These are phyloP conservation scores for Epiblema foenella DNA, from an alignment of 2,888 invertebrate species.

Conservation along the genomic window DNA sequence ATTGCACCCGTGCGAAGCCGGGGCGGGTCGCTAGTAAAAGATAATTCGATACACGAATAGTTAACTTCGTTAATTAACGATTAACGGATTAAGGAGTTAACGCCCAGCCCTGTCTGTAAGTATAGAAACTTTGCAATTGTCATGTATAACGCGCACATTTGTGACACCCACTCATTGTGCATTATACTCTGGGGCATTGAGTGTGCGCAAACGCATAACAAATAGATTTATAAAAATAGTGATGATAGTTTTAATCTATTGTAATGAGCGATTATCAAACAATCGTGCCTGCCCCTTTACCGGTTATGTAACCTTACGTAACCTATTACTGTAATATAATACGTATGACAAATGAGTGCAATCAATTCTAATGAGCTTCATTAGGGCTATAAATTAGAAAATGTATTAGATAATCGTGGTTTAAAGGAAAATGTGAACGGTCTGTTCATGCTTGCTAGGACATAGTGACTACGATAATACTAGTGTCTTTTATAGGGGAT, in stretches of 20 bases:
- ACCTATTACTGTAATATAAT: slow-evolving; percentile 6
- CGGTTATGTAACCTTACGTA: slow-evolving; percentile 13
- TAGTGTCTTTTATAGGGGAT: no score
- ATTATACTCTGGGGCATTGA: slow-evolving; percentile 13
- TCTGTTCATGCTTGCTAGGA: no score
- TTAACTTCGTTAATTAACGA: no score
- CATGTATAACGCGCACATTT: slow-evolving; percentile 3
- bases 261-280: slow-evolving; percentile 18
- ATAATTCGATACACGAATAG: no score
- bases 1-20: no score
- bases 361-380: slow-evolving; percentile 21
- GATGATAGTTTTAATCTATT: slow-evolving; percentile 13
- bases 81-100: no score
- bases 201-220: slow-evolving; percentile 2
- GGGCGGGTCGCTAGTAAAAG: no score
- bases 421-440: neutral
- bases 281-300: neutral
- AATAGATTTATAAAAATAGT: slow-evolving; percentile 19
- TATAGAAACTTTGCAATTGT: neutral
- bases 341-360: slow-evolving; percentile 10
- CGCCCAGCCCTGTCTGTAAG: no score
- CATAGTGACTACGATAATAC: no score
- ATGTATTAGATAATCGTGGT: slow-evolving; percentile 8
- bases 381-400: slow-evolving; percentile 11
- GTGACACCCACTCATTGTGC: neutral